Percentiles rank a stretch among this genome's conserved stretches.
phyloP scores from a whole-genome alignment of 2,797 vertebrate genomes.

The Hylomyscus alleni region DNA sequence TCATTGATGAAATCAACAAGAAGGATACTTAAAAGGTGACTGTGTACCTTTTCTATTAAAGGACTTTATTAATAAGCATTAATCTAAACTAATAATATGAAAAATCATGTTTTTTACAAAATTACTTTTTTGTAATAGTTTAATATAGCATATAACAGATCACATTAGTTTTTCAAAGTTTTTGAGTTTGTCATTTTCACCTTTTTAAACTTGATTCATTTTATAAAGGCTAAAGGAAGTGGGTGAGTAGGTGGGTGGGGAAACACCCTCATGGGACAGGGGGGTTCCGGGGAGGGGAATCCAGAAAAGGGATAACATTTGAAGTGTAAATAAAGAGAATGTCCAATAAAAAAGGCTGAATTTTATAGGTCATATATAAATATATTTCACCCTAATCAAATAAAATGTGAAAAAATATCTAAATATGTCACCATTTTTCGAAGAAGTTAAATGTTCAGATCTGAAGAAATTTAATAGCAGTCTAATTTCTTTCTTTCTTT shows the following conservation, averaged over 20 bases:
- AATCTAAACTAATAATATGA: background rate
- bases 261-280: too few relatives aligned
- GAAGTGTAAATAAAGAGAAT: too few relatives aligned
- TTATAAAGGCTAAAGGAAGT: background rate
- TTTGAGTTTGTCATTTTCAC: background rate
- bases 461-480: background rate
- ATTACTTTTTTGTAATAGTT: background rate
- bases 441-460: background rate
- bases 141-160: too few relatives aligned
- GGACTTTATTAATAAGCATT: background rate
- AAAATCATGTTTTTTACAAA: background rate
- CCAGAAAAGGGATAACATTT: too few relatives aligned
- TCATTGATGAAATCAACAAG: background rate
- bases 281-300: too few relatives aligned
- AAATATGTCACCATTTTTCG: background rate
- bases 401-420: background rate
- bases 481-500: too few relatives aligned
- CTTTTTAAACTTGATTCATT: slow-evolving; percentile 9
- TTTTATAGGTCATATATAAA: slow-evolving; percentile 1
- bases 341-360: background rate
- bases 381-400: background rate
- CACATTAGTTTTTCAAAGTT: background rate
- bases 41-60: background rate
- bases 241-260: too few relatives aligned
- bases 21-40: background rate